A percentile compares a stretch with the other conserved stretches of the same genome.
Evolutionary conservation across 2,888 invertebrate genomes (phyloP).

Genomic region (Beris morrisii): DNA sequence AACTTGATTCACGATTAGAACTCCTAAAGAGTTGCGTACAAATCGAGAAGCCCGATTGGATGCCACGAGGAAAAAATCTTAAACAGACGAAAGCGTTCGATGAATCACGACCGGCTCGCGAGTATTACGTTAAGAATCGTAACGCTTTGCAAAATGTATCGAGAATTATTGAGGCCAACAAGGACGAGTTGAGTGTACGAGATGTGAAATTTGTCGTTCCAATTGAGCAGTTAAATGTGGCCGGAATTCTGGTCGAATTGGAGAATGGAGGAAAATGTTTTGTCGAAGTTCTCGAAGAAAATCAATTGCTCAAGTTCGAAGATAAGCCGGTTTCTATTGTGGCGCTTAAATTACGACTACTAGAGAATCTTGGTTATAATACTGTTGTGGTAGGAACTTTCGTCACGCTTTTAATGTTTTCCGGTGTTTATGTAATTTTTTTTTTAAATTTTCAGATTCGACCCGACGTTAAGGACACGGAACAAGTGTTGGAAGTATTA

Average conservation of each 20-base stretch:
- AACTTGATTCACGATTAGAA: constrained; percentile 51
- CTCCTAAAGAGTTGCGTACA: constrained; percentile 48
- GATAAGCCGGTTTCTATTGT: constrained; percentile 45
- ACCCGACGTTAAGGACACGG: neutral
- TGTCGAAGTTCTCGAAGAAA: constrained; percentile 48
- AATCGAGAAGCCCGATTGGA: constrained; percentile 50
- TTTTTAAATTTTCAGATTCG: constrained; percentile 7
- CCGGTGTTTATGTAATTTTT: neutral
- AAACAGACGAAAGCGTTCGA: constrained; percentile 40
- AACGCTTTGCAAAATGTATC: constrained; percentile 43
- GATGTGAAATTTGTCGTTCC: constrained; percentile 46
- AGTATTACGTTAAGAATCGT: constrained; percentile 46
- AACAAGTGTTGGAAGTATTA: neutral
- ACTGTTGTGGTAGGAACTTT: constrained; percentile 46
- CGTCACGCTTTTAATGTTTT: neutral
- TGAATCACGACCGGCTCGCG: constrained; percentile 45
- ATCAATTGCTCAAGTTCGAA: constrained; percentile 48
- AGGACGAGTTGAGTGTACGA: constrained; percentile 42
- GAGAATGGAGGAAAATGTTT: constrained; percentile 37
- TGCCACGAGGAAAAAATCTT: constrained; percentile 28
- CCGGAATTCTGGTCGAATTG: constrained; percentile 47
- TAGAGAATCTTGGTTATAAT: constrained; percentile 46
- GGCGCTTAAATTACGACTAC: constrained; percentile 47
- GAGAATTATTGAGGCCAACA: constrained; percentile 41
- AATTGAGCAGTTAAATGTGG: constrained; percentile 51